Evolutionary conservation across 2,888 invertebrate genomes (phyloP), one percentile per base, ranked within the genome.

Genomic region (Yponomeuta sedellus): DNA sequence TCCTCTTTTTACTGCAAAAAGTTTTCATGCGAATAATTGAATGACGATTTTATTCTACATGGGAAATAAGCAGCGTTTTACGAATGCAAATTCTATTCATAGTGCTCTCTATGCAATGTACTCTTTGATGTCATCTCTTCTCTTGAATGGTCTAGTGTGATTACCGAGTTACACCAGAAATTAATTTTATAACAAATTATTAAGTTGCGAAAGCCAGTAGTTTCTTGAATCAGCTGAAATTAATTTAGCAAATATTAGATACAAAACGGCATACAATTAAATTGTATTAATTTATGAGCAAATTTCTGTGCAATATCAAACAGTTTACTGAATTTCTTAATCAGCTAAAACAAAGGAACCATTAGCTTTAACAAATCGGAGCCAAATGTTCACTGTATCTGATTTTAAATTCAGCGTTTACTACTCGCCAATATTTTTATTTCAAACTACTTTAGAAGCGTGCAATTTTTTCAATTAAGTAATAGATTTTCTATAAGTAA

Each of bases 331-430:
- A 82, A 85, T 83, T 78, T 82, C 84, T 83, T 61, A 85, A 87
- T 85, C 80, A 82, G 77, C 65, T 71, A 71, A 82, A 86, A 81
- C 22, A 85, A 82, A 82, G 81, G 72, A 77, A 72, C 76, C 76
- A 76, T 81, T 81, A 75, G 74, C 75, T 73, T 75, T 75, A 79
- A 79, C 79, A 81, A 85, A 87, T 84, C 72, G 78, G 56, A 10
- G 44, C 58, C 16, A 16, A 39, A 58, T 57, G 80, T 52, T 52
- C 12, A 12, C 44, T 6, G 44, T 5, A 52, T 52, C 44, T 52
- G 44, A 52, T 52, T 52, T 52, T 6, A 12, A 52, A 52, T 52
- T 12, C 44, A 52, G 44, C 16, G 44, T 52, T 52, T 52, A 52
- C 16, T 52, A 52, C 44, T 52, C 44, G 44, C 44, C 12, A 16